Base-by-base conservation (phyloP, 2,113 vertebrate species). In the Eubucco bourcierii region DNA sequence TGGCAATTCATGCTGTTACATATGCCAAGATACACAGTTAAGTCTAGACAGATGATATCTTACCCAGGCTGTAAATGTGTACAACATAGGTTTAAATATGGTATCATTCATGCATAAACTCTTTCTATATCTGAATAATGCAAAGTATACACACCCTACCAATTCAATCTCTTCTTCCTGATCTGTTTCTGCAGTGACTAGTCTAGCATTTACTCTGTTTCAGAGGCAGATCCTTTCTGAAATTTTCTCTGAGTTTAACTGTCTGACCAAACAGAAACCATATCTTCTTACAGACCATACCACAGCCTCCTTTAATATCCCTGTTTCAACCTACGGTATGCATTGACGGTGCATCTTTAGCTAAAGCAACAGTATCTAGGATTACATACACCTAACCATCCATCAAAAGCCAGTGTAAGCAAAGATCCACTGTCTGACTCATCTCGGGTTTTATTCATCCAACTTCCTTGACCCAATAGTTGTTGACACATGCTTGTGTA, bases 341-440 rank as follows among this genome's bases (percentile, higher is more conserved):
- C 6, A 25, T 2, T 60, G 37, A 31, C 52, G 46, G 34, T 56
- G 21, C 15, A 56, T 74, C 28, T 31, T 82, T 47, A 85, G 41
- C 39, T 59, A 72, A 65, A 89, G 74, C 15, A 15, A 20, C 21
- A 27, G 31, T 15, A 41, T 64, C 25, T 9, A 31, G 80, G 18
- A 77, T 68, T 52, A 37, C 29, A 55, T 17, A 34, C 18, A 29
- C 9, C 47, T 59, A 47, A 52, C 9, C 24, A 64, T 19, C 13
- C 41, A 37, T 19, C n/a, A 61, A 84, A 63, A 17, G 15, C 29
- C 10, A 55, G 19, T 16, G 12, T 60, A 64, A 81, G 19, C 28
- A 59, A 2, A 59, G 20, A 66, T 87, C 66, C n/a, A 28, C 1
- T 2, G 14, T 37, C 18, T 0, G 0, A 33, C 33, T 47, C 13